Evolutionary conservation across 2,797 vertebrate genomes (phyloP).

Genomic region (Orientallactaga sibirica): DNA sequence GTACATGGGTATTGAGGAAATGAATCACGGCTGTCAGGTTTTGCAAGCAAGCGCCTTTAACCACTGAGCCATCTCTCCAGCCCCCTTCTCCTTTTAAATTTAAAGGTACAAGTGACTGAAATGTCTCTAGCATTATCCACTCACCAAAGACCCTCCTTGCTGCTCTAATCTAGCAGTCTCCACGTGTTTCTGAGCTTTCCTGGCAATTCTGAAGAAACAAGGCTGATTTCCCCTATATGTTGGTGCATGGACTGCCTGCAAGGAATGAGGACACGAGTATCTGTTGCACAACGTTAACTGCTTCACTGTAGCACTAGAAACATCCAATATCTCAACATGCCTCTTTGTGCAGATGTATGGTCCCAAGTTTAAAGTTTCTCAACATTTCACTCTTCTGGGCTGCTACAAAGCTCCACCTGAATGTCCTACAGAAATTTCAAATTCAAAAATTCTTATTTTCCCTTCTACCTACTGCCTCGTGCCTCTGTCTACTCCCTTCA

Average conservation of each 20-base stretch:
- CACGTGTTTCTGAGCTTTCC: neutral
- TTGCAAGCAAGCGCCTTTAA: too few relatives aligned
- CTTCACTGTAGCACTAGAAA: constrained; percentile 33
- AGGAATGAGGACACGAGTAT: constrained; percentile 33
- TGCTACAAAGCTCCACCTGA: neutral
- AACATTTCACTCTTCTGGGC: neutral
- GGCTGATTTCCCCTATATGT: neutral
- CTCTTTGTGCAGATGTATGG: constrained; percentile 12
- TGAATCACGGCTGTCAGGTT: too few relatives aligned
- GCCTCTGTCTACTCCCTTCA: too few relatives aligned
- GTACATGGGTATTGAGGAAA: too few relatives aligned
- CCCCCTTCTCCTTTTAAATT: neutral
- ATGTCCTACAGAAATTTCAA: neutral
- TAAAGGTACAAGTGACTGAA: constrained; percentile 44
- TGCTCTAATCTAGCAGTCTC: neutral
- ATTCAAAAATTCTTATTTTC: neutral
- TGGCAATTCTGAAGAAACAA: constrained; percentile 15
- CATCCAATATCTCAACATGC: constrained; percentile 10
- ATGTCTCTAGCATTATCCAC: neutral
- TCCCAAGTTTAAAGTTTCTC: constrained; percentile 41
- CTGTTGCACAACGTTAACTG: constrained; percentile 52
- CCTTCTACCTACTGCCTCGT: neutral
- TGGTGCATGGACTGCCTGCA: neutral
- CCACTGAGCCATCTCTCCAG: too few relatives aligned
- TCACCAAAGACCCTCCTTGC: neutral